A percentile compares a stretch with the other conserved stretches of the same genome.
phyloP scores from a whole-genome alignment of 2,113 vertebrate species.

The Fulmarus glacialis region DNA sequence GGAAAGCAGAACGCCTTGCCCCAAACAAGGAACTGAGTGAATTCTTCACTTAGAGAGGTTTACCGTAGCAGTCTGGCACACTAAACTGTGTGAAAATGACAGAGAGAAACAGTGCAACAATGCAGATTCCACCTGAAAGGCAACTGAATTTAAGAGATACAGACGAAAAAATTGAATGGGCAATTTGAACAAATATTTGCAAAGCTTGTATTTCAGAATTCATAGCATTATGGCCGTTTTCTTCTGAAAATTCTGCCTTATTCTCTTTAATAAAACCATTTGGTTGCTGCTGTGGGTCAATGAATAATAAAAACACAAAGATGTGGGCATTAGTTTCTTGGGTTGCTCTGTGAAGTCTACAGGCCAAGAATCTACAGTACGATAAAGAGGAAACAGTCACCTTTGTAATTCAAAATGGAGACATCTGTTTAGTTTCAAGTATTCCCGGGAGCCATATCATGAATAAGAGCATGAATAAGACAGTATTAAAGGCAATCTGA shows the following conservation, averaged over 20 bases:
- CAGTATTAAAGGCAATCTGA: background rate
- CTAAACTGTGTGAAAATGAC: background rate
- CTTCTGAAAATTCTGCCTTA: background rate
- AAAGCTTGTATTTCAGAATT: background rate
- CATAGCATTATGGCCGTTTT: background rate
- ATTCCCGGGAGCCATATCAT: background rate
- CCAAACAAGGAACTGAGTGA: background rate
- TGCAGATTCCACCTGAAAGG: background rate
- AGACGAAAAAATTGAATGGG: background rate
- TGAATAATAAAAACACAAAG: background rate
- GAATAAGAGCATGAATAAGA: background rate
- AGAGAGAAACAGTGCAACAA: background rate
- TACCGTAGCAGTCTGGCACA: background rate
- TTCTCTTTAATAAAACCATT: background rate
- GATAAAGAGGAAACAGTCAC: background rate
- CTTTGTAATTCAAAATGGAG: background rate
- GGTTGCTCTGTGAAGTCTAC: background rate
- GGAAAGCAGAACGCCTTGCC: background rate
- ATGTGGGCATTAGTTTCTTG: background rate
- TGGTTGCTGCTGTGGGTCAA: background rate
- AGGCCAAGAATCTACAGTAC: background rate
- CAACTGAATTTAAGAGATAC: background rate
- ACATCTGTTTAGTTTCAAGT: background rate
- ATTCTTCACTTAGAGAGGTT: background rate
- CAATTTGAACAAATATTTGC: background rate